These are phyloP conservation scores for Drosophila nasuta DNA, from an alignment of 1,140 invertebrate species.

Conservation along the genomic window DNA sequence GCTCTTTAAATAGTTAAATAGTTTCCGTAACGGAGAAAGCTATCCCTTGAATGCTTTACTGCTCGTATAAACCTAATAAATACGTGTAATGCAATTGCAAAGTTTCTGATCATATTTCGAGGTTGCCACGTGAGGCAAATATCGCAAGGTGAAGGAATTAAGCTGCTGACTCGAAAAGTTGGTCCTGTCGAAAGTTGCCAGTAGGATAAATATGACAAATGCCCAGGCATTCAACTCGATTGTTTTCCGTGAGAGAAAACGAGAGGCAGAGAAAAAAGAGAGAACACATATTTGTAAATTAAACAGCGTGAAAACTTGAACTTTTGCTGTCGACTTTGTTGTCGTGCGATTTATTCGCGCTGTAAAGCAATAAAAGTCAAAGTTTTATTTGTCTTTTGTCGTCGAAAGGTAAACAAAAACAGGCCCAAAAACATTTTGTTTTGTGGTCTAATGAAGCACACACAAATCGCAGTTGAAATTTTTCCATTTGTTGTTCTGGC, in stretches of 20 bases:
- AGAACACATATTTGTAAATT: constrained; percentile 27
- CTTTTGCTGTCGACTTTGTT: constrained; percentile 42
- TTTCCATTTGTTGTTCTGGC: constrained; percentile 22
- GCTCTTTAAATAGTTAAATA: constrained; percentile 4
- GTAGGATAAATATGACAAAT: constrained; percentile 6
- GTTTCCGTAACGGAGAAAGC: constrained; percentile 12
- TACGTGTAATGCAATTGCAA: constrained; percentile 19
- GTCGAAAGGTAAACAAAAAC: constrained; percentile 45
- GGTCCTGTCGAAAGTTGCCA: constrained; percentile 16
- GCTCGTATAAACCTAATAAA: constrained; percentile 5
- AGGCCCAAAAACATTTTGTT: constrained; percentile 36
- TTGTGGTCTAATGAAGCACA: constrained; percentile 49
- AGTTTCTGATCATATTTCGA: constrained; percentile 28
- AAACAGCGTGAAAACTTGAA: constrained; percentile 27
- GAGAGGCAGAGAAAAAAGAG: not conserved
- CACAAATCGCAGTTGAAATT: constrained; percentile 35
- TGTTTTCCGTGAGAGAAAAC: not conserved
- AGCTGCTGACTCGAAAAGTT: constrained; percentile 28
- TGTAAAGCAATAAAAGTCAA: constrained; percentile 20
- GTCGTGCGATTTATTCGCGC: constrained; percentile 27
- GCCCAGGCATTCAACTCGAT: not conserved
- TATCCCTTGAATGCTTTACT: constrained; percentile 16
- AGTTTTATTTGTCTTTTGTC: constrained; percentile 45
- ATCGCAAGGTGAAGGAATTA: constrained; percentile 17
- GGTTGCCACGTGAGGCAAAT: constrained; percentile 7